phyloP scores from a whole-genome alignment of 2,888 invertebrate species.

The Raillietiella orientalis region DNA sequence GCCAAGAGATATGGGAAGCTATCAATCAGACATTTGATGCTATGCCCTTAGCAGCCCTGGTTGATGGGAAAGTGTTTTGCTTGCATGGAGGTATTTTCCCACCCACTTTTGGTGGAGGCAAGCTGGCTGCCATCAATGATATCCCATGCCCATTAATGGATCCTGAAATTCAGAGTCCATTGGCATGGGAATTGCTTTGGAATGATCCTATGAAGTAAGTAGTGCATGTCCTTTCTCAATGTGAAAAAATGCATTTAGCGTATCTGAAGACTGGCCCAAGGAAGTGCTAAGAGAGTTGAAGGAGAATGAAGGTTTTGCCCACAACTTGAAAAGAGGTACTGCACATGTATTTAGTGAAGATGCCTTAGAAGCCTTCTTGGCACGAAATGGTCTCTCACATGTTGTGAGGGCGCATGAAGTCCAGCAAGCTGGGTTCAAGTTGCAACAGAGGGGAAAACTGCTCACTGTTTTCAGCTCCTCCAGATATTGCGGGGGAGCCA shows the following conservation, averaged over 20 bases:
- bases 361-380: conserved; percentile 30
- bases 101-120: conserved; percentile 24
- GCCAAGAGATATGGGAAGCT: conserved; percentile 28
- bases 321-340: conserved; percentile 29
- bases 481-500: conserved; percentile 32
- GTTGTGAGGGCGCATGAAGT: conserved; percentile 40
- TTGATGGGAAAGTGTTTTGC: conserved; percentile 42
- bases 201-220: conserved; percentile 30
- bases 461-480: conserved; percentile 41
- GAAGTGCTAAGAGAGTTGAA: conserved; percentile 5
- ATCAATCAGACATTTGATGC: conserved; percentile 33
- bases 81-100: conserved; percentile 46
- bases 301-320: conserved; percentile 22
- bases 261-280: conserved; percentile 2
- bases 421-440: conserved; percentile 33
- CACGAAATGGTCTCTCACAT: conserved; percentile 27
- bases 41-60: conserved; percentile 33
- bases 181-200: conserved; percentile 49
- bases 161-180: conserved; percentile 29
- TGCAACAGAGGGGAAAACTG: conserved; percentile 29
- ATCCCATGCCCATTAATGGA: conserved; percentile 27
- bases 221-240: no score
- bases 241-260: neutral
- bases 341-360: conserved; percentile 32
- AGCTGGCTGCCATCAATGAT: conserved; percentile 24